These are phyloP conservation scores for Maccullochella peelii DNA, from an alignment of 2,113 vertebrate species.

Conservation along the genomic window DNA sequence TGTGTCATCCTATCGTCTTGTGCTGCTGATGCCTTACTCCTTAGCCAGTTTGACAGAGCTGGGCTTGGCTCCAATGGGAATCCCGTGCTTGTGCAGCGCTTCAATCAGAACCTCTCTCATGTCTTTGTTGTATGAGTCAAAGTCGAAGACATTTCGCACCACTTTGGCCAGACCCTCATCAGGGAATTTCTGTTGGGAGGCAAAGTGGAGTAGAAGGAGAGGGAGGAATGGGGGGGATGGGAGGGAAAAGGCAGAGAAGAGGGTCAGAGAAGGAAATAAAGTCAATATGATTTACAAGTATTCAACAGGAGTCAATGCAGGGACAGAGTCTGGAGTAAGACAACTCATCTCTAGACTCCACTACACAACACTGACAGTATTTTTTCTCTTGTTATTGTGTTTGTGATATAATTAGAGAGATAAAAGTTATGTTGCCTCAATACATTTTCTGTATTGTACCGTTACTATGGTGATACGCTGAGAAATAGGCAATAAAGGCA, in stretches of 20 bases:
- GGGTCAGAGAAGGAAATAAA: not conserved
- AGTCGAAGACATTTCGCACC: constrained; percentile 97
- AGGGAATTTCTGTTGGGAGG: constrained; percentile 91
- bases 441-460: not conserved
- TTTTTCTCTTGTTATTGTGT: not conserved
- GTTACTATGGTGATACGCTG: not conserved
- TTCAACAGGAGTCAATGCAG: not conserved
- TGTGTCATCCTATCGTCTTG: not conserved
- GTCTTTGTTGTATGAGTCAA: constrained; percentile 97
- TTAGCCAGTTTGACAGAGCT: constrained; percentile 93
- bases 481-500: not conserved
- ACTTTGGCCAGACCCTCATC: constrained; percentile 93
- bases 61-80: constrained; percentile 94
- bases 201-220: not conserved
- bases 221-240: not conserved
- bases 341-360: constrained; percentile 5
- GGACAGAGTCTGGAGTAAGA: constrained; percentile 7
- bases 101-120: constrained; percentile 90
- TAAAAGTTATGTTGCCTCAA: not conserved
- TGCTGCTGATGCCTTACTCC: constrained; percentile 90
- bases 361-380: not conserved
- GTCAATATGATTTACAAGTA: constrained; percentile 17
- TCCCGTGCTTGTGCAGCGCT: constrained; percentile 94
- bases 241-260: not conserved
- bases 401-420: not conserved